Percentiles rank a stretch among this genome's conserved stretches.
Evolutionary conservation across 1,140 invertebrate genomes (phyloP).

Genomic region (Drosophila willistoni): DNA sequence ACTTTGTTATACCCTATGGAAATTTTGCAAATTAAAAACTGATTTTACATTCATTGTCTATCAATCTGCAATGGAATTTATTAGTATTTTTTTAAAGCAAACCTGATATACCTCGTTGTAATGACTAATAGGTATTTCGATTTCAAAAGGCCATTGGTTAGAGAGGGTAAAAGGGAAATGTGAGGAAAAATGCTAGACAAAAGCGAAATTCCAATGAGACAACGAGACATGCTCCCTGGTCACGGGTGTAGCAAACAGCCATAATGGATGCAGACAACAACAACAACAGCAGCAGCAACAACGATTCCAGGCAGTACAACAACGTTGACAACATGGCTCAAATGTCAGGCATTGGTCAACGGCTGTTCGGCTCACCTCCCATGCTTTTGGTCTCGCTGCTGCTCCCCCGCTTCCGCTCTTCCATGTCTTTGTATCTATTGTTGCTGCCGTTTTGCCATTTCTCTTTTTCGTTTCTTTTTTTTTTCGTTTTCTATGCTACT

Average conservation of each 20-base stretch:
- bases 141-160: not conserved
- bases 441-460: conserved; percentile 26
- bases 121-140: not conserved
- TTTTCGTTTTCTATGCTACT: conserved; percentile 34
- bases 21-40: too few species aligned
- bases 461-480: conserved; percentile 38
- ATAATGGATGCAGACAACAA: conserved; percentile 72
- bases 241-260: conserved; percentile 61
- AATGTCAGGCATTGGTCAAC: conserved; percentile 78
- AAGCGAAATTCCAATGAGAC: conserved; percentile 59
- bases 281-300: conserved; percentile 31
- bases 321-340: conserved; percentile 78
- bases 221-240: conserved; percentile 42
- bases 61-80: not conserved
- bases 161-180: not conserved
- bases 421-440: conserved; percentile 37
- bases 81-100: not conserved
- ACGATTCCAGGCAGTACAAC: conserved; percentile 34
- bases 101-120: not conserved
- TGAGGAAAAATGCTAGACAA: conserved; percentile 36
- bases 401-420: not conserved
- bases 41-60: too few species aligned
- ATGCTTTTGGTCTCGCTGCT: not conserved
- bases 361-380: conserved; percentile 46
- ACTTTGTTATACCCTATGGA: not conserved